phyloP scores from a whole-genome alignment of 2,888 invertebrate species.

The Emmelina monodactyla region DNA sequence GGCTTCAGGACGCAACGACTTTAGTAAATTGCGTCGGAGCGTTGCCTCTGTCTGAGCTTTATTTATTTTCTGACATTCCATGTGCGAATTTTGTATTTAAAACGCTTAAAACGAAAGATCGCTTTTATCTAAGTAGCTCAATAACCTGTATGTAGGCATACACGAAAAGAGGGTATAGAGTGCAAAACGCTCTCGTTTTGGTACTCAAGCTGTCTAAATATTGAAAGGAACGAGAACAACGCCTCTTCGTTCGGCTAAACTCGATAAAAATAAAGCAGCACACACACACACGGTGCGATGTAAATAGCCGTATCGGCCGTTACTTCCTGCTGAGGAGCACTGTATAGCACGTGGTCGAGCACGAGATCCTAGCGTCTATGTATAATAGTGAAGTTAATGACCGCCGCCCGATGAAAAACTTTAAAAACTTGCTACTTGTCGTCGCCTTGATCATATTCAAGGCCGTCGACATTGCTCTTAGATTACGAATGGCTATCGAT shows the following conservation, averaged over 20 bases:
- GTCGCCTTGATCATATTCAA: slow-evolving; percentile 41
- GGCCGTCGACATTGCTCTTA: slow-evolving; percentile 52
- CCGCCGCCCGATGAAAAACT: slow-evolving; percentile 23
- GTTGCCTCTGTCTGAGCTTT: not conserved
- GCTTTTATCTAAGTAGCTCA: too few species aligned
- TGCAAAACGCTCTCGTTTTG: too few species aligned
- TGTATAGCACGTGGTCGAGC: slow-evolving; percentile 2
- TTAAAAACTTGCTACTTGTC: slow-evolving; percentile 24
- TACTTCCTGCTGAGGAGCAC: slow-evolving; percentile 16
- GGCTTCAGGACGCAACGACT: not conserved
- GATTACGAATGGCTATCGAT: slow-evolving; percentile 47
- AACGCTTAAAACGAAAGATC: too few species aligned
- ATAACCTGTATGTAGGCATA: too few species aligned
- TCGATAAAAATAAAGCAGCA: not conserved
- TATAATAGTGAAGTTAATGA: slow-evolving; percentile 34
- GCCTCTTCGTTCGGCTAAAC: not conserved
- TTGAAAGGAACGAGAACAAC: too few species aligned
- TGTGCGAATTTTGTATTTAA: too few species aligned
- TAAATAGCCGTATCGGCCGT: slow-evolving; percentile 13
- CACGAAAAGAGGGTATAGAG: too few species aligned
- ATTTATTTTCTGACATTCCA: too few species aligned
- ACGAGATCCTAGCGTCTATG: slow-evolving; percentile 19
- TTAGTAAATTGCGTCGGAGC: not conserved
- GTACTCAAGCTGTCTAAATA: too few species aligned
- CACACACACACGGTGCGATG: slow-evolving; percentile 1